A percentile compares a stretch with the other conserved stretches of the same genome.
Evolutionary conservation across 2,797 vertebrate genomes (phyloP).

Genomic region (Ctenochaetus hawaiiensis): DNA sequence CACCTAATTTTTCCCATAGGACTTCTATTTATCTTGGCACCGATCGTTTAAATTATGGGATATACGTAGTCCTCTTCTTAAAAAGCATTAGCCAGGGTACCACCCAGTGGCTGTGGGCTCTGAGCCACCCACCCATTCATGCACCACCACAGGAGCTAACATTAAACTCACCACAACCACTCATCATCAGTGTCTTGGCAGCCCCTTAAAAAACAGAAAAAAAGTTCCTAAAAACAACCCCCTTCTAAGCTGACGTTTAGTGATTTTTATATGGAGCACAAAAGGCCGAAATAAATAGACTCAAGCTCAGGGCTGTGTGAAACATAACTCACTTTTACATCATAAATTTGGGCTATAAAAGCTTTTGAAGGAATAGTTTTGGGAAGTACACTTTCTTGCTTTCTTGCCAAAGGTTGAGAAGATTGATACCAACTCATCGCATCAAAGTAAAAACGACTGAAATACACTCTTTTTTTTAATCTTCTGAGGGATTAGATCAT

Average conservation of each 20-base stretch:
- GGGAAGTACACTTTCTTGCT: background rate
- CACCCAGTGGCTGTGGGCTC: conserved; percentile 67
- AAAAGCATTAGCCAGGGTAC: conserved; percentile 60
- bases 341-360: background rate
- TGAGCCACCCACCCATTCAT: conserved; percentile 53
- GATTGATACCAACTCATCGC: no score
- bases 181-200: conserved; percentile 69
- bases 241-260: conserved; percentile 18
- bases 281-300: conserved; percentile 7
- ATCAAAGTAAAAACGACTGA: background rate
- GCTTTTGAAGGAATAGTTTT: background rate
- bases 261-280: conserved; percentile 17
- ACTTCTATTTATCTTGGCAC: conserved; percentile 63
- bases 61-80: conserved; percentile 38
- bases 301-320: background rate
- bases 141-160: conserved; percentile 44
- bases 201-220: conserved; percentile 42
- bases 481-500: background rate
- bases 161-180: conserved; percentile 65
- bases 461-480: background rate
- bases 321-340: conserved; percentile 15
- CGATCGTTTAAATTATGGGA: conserved; percentile 69
- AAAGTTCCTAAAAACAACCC: conserved; percentile 44
- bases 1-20: conserved; percentile 56
- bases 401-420: background rate